Evolutionary conservation across 2,888 invertebrate species (phyloP).

Genomic region (Lithodes maja): DNA sequence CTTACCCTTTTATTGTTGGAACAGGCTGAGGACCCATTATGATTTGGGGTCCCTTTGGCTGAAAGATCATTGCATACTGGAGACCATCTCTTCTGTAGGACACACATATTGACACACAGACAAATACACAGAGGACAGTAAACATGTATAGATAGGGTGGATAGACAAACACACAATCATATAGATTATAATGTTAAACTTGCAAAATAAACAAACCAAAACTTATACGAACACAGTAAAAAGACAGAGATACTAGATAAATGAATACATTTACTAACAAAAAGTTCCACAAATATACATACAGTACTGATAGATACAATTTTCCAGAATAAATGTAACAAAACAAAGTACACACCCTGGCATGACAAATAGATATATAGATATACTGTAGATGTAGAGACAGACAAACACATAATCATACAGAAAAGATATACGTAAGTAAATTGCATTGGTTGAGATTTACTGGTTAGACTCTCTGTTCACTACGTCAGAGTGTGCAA

Average conservation of each 20-base stretch:
- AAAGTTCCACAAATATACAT: background rate
- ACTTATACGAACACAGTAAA: background rate
- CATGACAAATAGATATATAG: too few species aligned
- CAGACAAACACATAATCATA: too few species aligned
- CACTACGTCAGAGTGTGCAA: too few species aligned
- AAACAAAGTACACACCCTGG: too few species aligned
- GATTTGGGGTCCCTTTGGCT: background rate
- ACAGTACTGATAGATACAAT: too few species aligned
- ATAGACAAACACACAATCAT: too few species aligned
- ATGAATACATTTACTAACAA: background rate
- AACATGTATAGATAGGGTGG: background rate
- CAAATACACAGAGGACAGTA: background rate
- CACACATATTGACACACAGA: background rate
- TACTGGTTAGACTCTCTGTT: too few species aligned
- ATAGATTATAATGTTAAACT: background rate
- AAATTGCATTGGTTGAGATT: too few species aligned
- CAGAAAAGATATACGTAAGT: too few species aligned
- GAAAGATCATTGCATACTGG: background rate
- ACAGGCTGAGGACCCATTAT: background rate
- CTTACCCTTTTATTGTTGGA: slow-evolving; percentile 1
- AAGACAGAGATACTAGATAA: background rate
- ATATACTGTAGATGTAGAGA: too few species aligned
- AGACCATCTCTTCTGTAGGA: background rate
- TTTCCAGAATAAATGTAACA: too few species aligned
- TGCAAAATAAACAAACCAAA: too few species aligned